These are phyloP conservation scores for Andrena haemorrhoa DNA, from an alignment of 2,888 invertebrate genomes.

Conservation along the genomic window DNA sequence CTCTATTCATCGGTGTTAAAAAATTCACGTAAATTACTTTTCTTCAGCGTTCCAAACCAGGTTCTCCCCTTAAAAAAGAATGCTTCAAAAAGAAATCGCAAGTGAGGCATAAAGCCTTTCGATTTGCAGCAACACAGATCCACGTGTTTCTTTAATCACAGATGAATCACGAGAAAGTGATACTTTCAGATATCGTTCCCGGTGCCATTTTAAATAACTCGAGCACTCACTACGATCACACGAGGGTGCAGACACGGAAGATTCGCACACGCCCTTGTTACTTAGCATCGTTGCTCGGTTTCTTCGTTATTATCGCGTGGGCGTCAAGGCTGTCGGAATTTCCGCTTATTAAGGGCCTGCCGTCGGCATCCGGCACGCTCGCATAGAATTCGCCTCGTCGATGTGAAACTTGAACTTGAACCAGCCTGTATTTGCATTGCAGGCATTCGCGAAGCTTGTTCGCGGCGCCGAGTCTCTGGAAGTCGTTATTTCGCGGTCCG, in stretches of 20 bases:
- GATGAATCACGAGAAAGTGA: constrained; percentile 6
- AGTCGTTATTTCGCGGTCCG: neutral
- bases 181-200: neutral
- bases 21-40: no score
- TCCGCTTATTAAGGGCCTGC: constrained; percentile 69
- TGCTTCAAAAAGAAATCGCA: neutral
- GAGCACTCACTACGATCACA: neutral
- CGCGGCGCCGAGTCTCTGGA: constrained; percentile 4
- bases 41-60: neutral
- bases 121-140: neutral
- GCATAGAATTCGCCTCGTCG: constrained; percentile 53
- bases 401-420: constrained; percentile 68
- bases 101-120: neutral
- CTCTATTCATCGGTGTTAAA: no score
- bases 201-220: neutral
- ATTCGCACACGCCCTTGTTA: constrained; percentile 50
- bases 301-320: constrained; percentile 52
- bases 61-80: neutral
- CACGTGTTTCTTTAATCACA: neutral
- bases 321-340: constrained; percentile 66
- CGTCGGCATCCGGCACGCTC: constrained; percentile 61
- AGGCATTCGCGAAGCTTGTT: constrained; percentile 17
- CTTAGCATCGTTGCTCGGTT: constrained; percentile 47
- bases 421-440: constrained; percentile 34
- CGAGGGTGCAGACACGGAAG: constrained; percentile 5